These are phyloP conservation scores for Otus sunia DNA, from an alignment of 2,113 vertebrate genomes.

Conservation along the genomic window DNA sequence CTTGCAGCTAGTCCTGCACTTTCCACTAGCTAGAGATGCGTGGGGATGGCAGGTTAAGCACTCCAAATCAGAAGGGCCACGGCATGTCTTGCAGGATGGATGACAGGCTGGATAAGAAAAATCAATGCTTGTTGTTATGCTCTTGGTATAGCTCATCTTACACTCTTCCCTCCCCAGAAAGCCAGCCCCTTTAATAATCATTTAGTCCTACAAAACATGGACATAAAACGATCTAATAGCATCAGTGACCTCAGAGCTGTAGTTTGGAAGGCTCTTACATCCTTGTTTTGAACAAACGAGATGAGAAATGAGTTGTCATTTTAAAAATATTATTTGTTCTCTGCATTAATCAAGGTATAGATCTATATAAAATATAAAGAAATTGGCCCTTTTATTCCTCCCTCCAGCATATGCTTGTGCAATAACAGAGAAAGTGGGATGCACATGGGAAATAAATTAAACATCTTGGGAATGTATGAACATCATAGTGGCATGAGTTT, in stretches of 20 bases:
- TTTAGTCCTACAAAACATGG: neutral
- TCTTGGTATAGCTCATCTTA: neutral
- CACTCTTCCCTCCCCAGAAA: neutral
- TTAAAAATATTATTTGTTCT: neutral
- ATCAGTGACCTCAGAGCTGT: neutral
- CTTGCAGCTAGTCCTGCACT: slow-evolving; percentile 77
- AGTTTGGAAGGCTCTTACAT: neutral
- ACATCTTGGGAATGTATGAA: neutral
- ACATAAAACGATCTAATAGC: neutral
- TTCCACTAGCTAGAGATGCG: slow-evolving; percentile 48
- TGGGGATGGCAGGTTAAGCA: slow-evolving; percentile 80
- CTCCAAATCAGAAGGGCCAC: slow-evolving; percentile 71
- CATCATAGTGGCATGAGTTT: neutral
- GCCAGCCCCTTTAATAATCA: neutral
- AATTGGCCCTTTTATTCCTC: neutral
- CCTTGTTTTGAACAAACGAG: neutral
- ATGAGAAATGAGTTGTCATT: neutral
- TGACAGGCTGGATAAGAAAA: slow-evolving; percentile 76
- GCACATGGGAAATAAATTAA: neutral
- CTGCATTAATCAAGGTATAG: neutral
- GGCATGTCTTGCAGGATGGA: slow-evolving; percentile 80
- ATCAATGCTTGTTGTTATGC: neutral
- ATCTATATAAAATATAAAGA: neutral
- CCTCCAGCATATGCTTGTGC: neutral
- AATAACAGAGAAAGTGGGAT: neutral